These are phyloP conservation scores for Drosophila baimaii DNA, from an alignment of 1,140 invertebrate species.

Conservation along the genomic window DNA sequence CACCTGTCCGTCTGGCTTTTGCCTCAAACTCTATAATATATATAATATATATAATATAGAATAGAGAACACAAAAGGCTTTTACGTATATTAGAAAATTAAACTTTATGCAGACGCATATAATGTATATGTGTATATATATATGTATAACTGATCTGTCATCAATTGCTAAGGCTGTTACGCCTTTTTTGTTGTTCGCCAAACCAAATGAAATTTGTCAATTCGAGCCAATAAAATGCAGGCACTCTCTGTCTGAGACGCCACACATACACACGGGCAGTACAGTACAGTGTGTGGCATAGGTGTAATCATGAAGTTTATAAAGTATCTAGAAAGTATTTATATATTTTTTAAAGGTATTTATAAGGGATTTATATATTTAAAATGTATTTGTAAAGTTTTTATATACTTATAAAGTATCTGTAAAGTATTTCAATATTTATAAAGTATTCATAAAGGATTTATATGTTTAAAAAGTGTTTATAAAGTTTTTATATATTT, in stretches of 20 bases:
- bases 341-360: neutral
- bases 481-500: neutral
- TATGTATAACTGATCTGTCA: conserved; percentile 27
- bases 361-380: neutral
- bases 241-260: conserved; percentile 20
- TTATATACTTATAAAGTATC: too few species aligned
- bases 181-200: conserved; percentile 74
- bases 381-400: neutral
- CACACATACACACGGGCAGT: neutral
- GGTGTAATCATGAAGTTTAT: neutral
- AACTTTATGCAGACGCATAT: conserved; percentile 16
- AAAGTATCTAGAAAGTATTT: neutral
- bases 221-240: conserved; percentile 72
- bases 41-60: neutral
- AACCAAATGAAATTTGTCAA: conserved; percentile 69
- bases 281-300: conserved; percentile 14
- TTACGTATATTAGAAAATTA: conserved; percentile 17
- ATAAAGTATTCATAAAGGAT: neutral
- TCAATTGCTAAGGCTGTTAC: conserved; percentile 56
- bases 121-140: conserved; percentile 19
- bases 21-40: neutral
- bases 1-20: conserved; percentile 28
- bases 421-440: neutral
- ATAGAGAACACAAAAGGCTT: too few species aligned
- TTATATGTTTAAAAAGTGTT: neutral